A percentile compares a stretch with the other conserved stretches of the same genome.
phyloP scores from a whole-genome alignment of 2,888 invertebrate species.

The Willowsia nigromaculata region DNA sequence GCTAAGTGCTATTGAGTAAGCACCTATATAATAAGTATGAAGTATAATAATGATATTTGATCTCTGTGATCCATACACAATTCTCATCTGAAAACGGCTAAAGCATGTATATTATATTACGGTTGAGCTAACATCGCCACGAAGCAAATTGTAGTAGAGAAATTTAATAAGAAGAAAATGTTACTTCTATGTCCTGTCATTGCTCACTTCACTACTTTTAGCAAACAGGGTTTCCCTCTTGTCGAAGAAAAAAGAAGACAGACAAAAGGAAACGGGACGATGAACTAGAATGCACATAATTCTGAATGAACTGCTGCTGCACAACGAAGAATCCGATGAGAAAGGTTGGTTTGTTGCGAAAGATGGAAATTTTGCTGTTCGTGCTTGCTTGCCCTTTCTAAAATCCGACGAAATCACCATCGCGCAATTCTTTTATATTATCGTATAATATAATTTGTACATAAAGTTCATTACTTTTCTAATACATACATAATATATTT shows the following conservation, averaged over 20 bases:
- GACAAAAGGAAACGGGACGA: constrained; percentile 40
- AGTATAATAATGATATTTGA: too few relatives aligned
- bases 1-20: too few relatives aligned
- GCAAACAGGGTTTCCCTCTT: not conserved
- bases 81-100: too few relatives aligned
- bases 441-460: not conserved
- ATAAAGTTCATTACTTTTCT: not conserved
- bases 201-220: not conserved
- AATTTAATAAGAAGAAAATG: constrained; percentile 62
- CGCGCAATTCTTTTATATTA: not conserved
- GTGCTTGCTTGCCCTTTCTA: not conserved
- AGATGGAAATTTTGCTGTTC: constrained; percentile 23
- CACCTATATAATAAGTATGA: too few relatives aligned
- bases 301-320: constrained; percentile 59
- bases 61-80: too few relatives aligned
- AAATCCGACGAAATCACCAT: too few relatives aligned
- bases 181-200: constrained; percentile 19
- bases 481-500: not conserved
- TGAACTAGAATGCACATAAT: constrained; percentile 40
- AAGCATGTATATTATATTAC: not conserved
- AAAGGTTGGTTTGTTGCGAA: constrained; percentile 21
- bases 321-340: not conserved
- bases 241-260: not conserved
- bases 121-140: not conserved
- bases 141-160: constrained; percentile 3